Conservation (phyloP, 2,888 invertebrate species). For the Pachydiplax longipennis region DNA sequence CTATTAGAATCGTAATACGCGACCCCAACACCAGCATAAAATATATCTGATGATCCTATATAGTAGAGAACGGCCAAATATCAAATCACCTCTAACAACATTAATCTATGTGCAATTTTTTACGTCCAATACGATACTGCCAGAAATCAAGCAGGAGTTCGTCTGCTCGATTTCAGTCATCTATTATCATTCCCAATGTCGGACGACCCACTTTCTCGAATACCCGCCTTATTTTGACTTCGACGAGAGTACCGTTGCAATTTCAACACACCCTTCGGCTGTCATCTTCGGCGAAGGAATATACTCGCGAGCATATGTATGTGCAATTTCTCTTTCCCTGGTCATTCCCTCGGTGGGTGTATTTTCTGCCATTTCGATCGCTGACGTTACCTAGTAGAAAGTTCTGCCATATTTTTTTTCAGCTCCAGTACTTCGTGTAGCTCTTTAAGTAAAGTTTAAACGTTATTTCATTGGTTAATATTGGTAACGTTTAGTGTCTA, state of each 20-base stretch:
- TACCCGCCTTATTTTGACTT: background rate
- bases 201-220: conserved; percentile 10
- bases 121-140: background rate
- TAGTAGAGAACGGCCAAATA: too few relatives aligned
- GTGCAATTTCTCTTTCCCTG: background rate
- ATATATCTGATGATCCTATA: too few relatives aligned
- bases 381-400: background rate
- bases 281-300: background rate
- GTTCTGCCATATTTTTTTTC: background rate
- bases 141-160: background rate
- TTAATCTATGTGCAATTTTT: too few relatives aligned
- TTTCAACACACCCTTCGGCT: conserved; percentile 24
- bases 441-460: too few relatives aligned
- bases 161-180: background rate
- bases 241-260: conserved; percentile 13
- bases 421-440: too few relatives aligned
- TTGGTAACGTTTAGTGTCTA: too few relatives aligned
- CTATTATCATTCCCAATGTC: background rate
- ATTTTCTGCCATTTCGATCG: background rate
- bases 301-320: background rate
- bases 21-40: too few relatives aligned
- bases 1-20: too few relatives aligned
- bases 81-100: too few relatives aligned
- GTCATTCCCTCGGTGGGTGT: background rate
- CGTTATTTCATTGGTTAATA: too few relatives aligned